Percentiles rank a stretch among this genome's conserved stretches.
These are phyloP conservation scores for Esperia sulphurella DNA, from an alignment of 2,888 invertebrate genomes.

Conservation along the genomic window DNA sequence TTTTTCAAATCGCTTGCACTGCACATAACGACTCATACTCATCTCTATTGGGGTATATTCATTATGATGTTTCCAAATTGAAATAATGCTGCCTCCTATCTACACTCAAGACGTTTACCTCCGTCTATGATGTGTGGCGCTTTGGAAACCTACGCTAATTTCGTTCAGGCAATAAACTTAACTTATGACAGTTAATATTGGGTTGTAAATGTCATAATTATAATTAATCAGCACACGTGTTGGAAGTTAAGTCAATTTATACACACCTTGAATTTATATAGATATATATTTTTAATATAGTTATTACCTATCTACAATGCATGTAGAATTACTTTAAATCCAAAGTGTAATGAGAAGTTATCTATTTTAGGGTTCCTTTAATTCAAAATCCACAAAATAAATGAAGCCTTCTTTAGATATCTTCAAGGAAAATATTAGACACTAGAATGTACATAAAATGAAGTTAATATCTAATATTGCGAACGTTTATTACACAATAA, in stretches of 20 bases:
- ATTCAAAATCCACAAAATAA: no score
- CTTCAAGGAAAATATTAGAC: no score
- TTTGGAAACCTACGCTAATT: conserved; percentile 12
- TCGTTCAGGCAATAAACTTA: conserved; percentile 20
- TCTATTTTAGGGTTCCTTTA: no score
- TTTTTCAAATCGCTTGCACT: no score
- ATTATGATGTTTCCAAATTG: no score
- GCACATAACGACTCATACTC: no score
- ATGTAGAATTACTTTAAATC: no score
- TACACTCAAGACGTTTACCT: neutral
- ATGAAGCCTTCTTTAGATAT: no score
- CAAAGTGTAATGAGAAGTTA: no score
- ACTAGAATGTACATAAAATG: no score
- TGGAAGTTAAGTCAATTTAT: conserved; percentile 10
- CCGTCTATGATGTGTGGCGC: neutral
- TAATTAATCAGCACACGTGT: conserved; percentile 16
- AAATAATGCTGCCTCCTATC: neutral
- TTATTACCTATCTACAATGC: no score
- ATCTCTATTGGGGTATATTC: no score
- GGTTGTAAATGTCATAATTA: conserved; percentile 20
- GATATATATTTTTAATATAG: neutral
- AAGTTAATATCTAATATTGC: conserved; percentile 14
- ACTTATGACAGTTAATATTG: conserved; percentile 17
- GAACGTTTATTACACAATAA: conserved; percentile 33
- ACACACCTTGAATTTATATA: neutral